Evolutionary conservation across 2,113 vertebrate species (phyloP).

Genomic region (Colius striatus): DNA sequence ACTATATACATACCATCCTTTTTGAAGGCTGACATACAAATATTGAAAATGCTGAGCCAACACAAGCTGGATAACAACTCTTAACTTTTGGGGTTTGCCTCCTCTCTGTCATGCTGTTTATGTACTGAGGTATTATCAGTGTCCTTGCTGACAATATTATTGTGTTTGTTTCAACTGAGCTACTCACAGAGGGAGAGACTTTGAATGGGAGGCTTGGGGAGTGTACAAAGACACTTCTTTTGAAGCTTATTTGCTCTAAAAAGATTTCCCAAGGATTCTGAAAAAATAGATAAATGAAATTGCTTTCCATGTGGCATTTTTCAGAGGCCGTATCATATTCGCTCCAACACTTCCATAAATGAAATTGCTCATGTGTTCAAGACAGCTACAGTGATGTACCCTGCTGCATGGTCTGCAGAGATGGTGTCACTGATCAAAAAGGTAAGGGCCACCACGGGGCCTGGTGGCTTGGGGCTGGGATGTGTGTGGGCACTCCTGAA

Average conservation of each 20-base stretch:
- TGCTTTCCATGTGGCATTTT: not conserved
- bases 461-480: not conserved
- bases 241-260: not conserved
- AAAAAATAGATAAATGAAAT: not conserved
- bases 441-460: slow-evolving; percentile 72
- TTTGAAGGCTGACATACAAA: not conserved
- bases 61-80: not conserved
- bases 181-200: not conserved
- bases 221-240: not conserved
- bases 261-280: not conserved
- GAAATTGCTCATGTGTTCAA: slow-evolving; percentile 88
- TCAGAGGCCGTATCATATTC: slow-evolving; percentile 94
- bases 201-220: not conserved
- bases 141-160: not conserved
- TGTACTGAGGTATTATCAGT: not conserved
- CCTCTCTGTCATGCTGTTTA: not conserved
- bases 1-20: not conserved
- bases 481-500: too few species aligned
- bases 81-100: not conserved
- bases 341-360: slow-evolving; percentile 81
- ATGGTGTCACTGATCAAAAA: slow-evolving; percentile 90
- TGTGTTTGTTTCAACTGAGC: not conserved
- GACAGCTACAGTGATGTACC: slow-evolving; percentile 86
- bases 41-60: not conserved
- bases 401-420: slow-evolving; percentile 86